These are phyloP conservation scores for Mirza zaza DNA, from an alignment of 2,113 vertebrate genomes.

Conservation along the genomic window DNA sequence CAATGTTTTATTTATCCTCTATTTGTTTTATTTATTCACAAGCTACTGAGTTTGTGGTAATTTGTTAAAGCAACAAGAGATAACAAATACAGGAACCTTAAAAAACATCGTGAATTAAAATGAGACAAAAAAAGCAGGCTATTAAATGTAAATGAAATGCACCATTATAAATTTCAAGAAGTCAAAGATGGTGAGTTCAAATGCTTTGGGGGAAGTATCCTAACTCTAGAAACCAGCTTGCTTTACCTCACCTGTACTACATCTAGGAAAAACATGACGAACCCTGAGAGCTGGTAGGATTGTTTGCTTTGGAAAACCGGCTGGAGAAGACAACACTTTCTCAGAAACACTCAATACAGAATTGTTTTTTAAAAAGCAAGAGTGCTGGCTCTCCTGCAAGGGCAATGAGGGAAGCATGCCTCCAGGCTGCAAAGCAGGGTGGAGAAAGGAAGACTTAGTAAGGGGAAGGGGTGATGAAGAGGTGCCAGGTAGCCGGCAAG, in stretches of 20 bases:
- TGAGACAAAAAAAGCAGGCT: neutral
- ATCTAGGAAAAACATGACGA: neutral
- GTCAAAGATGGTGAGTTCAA: neutral
- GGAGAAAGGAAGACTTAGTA: neutral
- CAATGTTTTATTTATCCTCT: neutral
- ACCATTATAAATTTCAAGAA: slow-evolving; percentile 13
- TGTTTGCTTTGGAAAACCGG: neutral
- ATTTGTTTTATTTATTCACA: neutral
- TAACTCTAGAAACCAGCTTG: neutral
- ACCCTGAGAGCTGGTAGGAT: neutral
- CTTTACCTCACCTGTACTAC: neutral
- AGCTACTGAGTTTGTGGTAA: neutral
- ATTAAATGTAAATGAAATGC: neutral
- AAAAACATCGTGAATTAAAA: neutral
- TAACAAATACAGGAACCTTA: neutral
- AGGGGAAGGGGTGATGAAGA: neutral
- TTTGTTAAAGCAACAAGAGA: neutral
- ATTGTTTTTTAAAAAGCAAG: neutral
- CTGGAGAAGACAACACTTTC: neutral
- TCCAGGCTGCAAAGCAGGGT: neutral
- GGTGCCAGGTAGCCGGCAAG: neutral
- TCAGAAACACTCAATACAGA: neutral
- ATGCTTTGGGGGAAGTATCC: neutral
- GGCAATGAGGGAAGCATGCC: neutral
- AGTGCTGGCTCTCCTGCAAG: neutral